A percentile compares a stretch with the other conserved stretches of the same genome.
phyloP scores from a whole-genome alignment of 2,113 vertebrate genomes.

The Helogale parvula region DNA sequence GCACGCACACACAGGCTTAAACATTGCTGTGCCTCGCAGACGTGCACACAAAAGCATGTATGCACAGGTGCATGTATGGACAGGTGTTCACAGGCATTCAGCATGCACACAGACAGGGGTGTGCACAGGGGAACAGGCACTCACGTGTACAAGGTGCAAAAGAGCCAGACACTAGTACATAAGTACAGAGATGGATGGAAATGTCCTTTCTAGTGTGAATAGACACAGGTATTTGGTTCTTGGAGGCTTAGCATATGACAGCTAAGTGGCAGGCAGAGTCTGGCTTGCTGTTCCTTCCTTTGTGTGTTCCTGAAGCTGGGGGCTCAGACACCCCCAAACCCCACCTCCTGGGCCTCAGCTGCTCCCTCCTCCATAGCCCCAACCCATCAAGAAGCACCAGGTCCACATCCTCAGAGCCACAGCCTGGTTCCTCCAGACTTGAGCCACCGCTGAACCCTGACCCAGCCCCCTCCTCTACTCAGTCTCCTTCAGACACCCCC shows the following conservation, averaged over 20 bases:
- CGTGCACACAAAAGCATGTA: not conserved
- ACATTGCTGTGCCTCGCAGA: not conserved
- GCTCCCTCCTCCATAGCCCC: not conserved
- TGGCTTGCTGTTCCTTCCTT: not conserved
- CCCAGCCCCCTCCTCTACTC: not conserved
- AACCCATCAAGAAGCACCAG: not conserved
- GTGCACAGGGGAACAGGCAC: not conserved
- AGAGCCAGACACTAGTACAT: not conserved
- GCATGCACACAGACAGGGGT: not conserved
- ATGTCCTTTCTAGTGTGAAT: not conserved
- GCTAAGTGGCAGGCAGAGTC: not conserved
- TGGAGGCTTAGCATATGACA: not conserved
- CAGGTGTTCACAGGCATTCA: not conserved
- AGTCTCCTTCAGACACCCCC: not conserved
- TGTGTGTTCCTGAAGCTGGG: not conserved
- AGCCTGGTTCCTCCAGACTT: not conserved
- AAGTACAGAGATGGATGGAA: not conserved
- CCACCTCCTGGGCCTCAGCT: not conserved
- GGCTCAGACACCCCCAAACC: not conserved
- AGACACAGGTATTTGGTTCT: not conserved
- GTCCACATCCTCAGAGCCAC: not conserved
- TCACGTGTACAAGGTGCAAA: not conserved
- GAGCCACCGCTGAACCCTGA: conserved; percentile 13
- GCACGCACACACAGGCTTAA: not conserved
- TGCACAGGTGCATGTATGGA: not conserved